Percentiles rank a stretch among this genome's conserved stretches.
Conservation (phyloP, 2,888 invertebrate genomes). For the Dynastes grantii region DNA sequence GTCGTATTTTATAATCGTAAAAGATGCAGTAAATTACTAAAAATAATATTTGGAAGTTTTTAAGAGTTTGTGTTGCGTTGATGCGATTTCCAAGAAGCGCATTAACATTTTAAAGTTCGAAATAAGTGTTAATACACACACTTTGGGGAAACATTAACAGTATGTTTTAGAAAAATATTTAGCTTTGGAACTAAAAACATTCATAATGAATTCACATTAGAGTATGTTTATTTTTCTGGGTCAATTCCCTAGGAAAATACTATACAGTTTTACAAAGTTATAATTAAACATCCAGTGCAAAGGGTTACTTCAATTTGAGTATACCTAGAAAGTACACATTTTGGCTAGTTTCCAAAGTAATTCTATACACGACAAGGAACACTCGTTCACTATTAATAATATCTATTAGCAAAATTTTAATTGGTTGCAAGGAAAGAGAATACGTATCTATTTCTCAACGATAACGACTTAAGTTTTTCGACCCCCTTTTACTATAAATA, state of each 20-base stretch:
- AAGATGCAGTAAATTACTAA: background rate
- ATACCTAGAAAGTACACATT: conserved; percentile 17
- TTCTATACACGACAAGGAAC: conserved; percentile 33
- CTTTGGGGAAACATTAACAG: background rate
- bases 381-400: conserved; percentile 43
- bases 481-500: conserved; percentile 6
- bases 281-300: background rate
- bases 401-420: conserved; percentile 32
- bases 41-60: too few species aligned
- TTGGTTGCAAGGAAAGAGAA: background rate
- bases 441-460: conserved; percentile 16
- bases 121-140: background rate
- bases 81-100: too few species aligned
- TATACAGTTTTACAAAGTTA: background rate
- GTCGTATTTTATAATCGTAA: background rate
- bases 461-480: conserved; percentile 8
- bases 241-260: background rate
- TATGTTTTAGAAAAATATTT: conserved; percentile 3
- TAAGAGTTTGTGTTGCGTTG: too few species aligned
- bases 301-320: background rate
- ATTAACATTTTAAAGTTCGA: background rate
- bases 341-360: conserved; percentile 41
- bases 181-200: background rate
- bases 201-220: conserved; percentile 13
- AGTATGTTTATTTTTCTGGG: conserved; percentile 5